Base-by-base conservation (phyloP, 1,140 invertebrate species). In the Phocides pigmalion region DNA sequence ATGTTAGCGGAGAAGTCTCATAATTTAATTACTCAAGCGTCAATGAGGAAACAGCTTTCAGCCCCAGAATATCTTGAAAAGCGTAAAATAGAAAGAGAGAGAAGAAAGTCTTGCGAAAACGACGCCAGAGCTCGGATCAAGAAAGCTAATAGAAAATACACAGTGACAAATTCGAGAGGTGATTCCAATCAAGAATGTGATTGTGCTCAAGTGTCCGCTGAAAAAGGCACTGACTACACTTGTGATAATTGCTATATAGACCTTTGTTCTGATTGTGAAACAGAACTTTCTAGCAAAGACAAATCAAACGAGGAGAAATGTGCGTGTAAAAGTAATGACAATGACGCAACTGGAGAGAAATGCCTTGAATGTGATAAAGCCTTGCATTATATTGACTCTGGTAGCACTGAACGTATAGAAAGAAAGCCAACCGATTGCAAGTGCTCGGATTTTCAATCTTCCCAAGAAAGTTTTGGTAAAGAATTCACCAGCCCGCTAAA, bases 21-120 rank as follows among this genome's bases (percentile, higher is more conserved):
- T 64, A 90, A 88, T 51, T 79, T 92, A 9, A 92, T 92, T 16
- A 92, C 90, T 0, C 89, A 92, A 82, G 90, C 92, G 4, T 94
- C 94, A 1, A 93, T 95, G 71, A 95, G 95, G 68, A 94, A 95
- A 74, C 94, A 96, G 72, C 94, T 97, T 61, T 96, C 95, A n/a
- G 96, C 97, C 0, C 97, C 97, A 1, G 97, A 98, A 68, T 98
- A 98, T 85, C 90, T 98, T 41, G 97, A 98, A 81, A 95, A 96
- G 78, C 84, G 95, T 37, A 93, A 96, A 84, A 92, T 94, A 66
- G 95, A 94, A 75, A 93, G 93, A 81, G 95, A 95, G 66, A 93
- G 95, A 71, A 86, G 95, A 54, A 95, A 95, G 84, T 95, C 94
- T 0, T 92, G 90, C 44, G 95, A 95, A 78, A 93, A 93, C 15